Evolutionary conservation across 2,888 invertebrate genomes (phyloP).

Genomic region (Graphium colonna): DNA sequence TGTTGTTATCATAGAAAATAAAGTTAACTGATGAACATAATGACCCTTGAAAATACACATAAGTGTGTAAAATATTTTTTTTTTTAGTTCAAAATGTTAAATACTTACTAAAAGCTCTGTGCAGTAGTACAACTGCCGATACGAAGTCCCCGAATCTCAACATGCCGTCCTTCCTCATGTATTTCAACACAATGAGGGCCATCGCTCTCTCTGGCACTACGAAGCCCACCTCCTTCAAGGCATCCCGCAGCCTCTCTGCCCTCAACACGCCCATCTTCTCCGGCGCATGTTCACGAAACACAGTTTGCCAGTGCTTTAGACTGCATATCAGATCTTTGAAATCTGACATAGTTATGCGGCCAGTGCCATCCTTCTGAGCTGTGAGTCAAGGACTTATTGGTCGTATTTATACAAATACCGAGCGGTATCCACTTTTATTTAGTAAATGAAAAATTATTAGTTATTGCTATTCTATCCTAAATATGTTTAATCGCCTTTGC

Average conservation of each 20-base stretch:
- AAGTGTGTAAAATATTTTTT: no score
- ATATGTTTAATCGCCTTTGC: no score
- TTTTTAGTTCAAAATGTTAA: not conserved
- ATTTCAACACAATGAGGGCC: slow-evolving; percentile 89
- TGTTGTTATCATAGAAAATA: no score
- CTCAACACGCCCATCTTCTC: slow-evolving; percentile 94
- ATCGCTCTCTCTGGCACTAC: slow-evolving; percentile 91
- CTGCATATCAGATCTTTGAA: slow-evolving; percentile 96
- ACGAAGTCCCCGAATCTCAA: slow-evolving; percentile 95
- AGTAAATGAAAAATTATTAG: no score
- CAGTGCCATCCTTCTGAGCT: slow-evolving; percentile 85
- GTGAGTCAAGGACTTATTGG: no score
- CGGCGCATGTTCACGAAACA: slow-evolving; percentile 93
- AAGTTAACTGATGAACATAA: no score
- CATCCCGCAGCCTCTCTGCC: slow-evolving; percentile 91
- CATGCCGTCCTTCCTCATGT: slow-evolving; percentile 96
- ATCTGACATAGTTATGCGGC: slow-evolving; percentile 90
- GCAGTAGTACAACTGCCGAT: slow-evolving; percentile 92
- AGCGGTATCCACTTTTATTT: no score
- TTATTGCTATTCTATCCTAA: no score
- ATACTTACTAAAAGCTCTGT: slow-evolving; percentile 90
- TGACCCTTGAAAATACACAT: no score
- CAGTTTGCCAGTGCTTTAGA: slow-evolving; percentile 92
- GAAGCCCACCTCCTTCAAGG: slow-evolving; percentile 92
- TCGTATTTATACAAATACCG: no score